phyloP scores from a whole-genome alignment of 2,113 vertebrate species.

The Cettia cetti region DNA sequence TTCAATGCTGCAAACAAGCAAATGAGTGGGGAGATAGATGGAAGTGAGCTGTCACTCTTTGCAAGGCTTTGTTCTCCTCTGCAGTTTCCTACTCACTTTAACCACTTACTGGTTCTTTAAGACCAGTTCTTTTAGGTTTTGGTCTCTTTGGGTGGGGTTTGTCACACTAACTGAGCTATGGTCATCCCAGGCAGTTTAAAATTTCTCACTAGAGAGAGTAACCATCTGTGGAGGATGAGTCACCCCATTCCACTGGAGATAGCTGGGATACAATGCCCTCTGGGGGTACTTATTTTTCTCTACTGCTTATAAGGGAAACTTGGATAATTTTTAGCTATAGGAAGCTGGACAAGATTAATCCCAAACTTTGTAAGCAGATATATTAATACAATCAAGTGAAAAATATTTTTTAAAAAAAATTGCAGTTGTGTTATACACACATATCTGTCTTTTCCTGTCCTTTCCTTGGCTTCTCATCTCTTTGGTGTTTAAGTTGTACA shows the following conservation, averaged over 20 bases:
- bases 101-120: background rate
- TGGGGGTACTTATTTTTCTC: background rate
- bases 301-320: background rate
- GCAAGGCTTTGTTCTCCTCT: background rate
- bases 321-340: background rate
- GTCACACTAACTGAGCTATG: background rate
- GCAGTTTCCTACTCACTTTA: background rate
- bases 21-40: background rate
- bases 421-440: background rate
- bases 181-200: background rate
- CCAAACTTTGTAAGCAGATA: background rate
- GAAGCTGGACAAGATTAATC: background rate
- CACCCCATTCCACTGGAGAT: background rate
- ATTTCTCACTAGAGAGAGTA: background rate
- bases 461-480: background rate
- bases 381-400: background rate
- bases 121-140: background rate
- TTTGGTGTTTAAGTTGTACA: background rate
- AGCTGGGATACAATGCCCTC: constrained; percentile 10
- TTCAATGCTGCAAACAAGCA: background rate
- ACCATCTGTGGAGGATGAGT: background rate
- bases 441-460: background rate
- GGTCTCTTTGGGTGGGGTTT: background rate
- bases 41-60: background rate
- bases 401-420: background rate